Evolutionary conservation across 2,888 invertebrate species (phyloP).

Genomic region (Sarcophaga subvicina): DNA sequence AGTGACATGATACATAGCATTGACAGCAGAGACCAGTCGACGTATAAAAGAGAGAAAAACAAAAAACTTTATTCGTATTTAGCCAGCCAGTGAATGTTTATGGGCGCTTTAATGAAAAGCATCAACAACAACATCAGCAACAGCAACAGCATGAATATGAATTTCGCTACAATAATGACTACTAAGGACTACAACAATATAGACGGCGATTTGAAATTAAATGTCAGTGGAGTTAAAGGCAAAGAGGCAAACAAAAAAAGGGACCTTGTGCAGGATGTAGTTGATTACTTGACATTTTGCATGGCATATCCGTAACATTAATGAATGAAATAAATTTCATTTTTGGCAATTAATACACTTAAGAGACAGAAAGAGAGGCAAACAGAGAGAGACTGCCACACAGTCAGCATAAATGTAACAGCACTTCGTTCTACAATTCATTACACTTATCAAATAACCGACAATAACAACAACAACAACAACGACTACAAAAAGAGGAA

Average conservation of each 20-base stretch:
- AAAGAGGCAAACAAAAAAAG: conserved; percentile 18
- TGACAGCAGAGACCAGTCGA: conserved; percentile 43
- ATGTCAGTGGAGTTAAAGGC: conserved; percentile 51
- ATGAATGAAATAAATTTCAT: conserved; percentile 80
- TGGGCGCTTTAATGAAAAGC: conserved; percentile 64
- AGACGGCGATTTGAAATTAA: conserved; percentile 50
- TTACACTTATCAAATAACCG: conserved; percentile 57
- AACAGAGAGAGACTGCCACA: conserved; percentile 6
- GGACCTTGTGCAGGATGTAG: conserved; percentile 77
- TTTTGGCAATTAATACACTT: conserved; percentile 78
- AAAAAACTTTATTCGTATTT: conserved; percentile 50
- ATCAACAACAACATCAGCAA: conserved; percentile 29
- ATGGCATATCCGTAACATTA: conserved; percentile 75
- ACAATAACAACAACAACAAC: not conserved
- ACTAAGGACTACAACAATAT: conserved; percentile 14
- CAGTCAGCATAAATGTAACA: conserved; percentile 20
- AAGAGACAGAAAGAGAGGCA: not conserved
- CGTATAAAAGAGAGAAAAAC: not conserved
- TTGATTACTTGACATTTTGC: conserved; percentile 80
- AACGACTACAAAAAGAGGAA: too few species aligned
- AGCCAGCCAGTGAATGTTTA: conserved; percentile 55
- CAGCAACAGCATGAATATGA: conserved; percentile 53
- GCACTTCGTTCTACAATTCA: conserved; percentile 50
- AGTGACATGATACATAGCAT: conserved; percentile 58
- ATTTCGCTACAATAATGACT: conserved; percentile 25